Evolutionary conservation across 2,888 invertebrate species (phyloP), one percentile per base, ranked within the genome.

Genomic region (Nineta flava): DNA sequence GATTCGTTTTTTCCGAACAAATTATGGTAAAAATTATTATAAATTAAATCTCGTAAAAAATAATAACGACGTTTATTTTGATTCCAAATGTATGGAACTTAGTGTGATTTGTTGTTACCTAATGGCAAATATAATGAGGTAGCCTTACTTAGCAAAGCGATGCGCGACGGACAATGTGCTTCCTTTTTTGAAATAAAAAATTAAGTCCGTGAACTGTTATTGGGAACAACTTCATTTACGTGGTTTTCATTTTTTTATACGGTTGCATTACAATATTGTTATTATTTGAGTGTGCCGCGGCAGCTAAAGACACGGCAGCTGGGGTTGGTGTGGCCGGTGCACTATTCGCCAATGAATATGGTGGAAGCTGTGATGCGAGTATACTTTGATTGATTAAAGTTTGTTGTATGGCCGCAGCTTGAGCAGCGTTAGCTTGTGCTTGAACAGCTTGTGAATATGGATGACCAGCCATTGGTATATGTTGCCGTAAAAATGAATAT

Each of bases 241-340:
- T 87, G 61, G 88, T 88, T 74, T 88, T 88, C 81, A 88, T 83
- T 73, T 88, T 88, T 72, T 90, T 90, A 71, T 86, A 88, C 51
- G 90, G 90, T 66, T 87, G 87, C 64, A 85, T 74, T 17, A 78
- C 77, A 52, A 75, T 73, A 55, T 67, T 67, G 56, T 70, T 70
- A 55, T 69, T 69, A 57, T 68, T 65, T 49, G 65, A 61, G 41
- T 63, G 62, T 19, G 73, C 73, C 62, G 65, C 55, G 62, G 66
- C 56, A 65, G 73, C 73, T 64, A 69, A 62, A 59, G 73, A 65
- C 62, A 72, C 64, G 63, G 55, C 50, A n/a, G 54, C 38, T 41
- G 19, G 31, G 34, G 48, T 42, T 69, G 54, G 40, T 53, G 47
- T 34, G 54, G 46, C 17, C 35, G 50, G 48, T 52, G 51, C 32